Conservation (phyloP, 2,797 vertebrate species). For the Brotula barbata region DNA sequence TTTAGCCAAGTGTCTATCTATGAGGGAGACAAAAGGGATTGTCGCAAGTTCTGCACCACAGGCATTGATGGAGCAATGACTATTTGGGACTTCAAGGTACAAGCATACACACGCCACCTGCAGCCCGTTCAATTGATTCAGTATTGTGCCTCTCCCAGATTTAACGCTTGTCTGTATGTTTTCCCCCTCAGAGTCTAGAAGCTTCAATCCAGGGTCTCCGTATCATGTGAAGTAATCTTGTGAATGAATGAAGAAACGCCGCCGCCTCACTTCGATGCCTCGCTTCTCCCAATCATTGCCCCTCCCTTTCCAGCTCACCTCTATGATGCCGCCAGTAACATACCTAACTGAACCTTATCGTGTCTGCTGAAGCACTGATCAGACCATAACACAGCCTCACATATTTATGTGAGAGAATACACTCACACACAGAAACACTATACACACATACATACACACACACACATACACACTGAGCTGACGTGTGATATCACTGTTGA, state of each 20-base stretch:
- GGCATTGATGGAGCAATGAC: conserved; percentile 99
- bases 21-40: conserved; percentile 98
- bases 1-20: conserved; percentile 98
- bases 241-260: conserved; percentile 74
- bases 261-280: conserved; percentile 51
- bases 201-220: conserved; percentile 96
- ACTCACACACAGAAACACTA: conserved; percentile 53
- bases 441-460: conserved; percentile 50
- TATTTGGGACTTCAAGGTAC: conserved; percentile 99
- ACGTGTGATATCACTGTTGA: conserved; percentile 84
- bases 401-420: conserved; percentile 41
- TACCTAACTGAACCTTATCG: conserved; percentile 63
- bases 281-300: neutral
- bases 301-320: conserved; percentile 2
- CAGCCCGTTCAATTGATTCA: neutral
- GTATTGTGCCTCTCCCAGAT: neutral
- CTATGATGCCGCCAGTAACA: conserved; percentile 67
- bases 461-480: conserved; percentile 76
- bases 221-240: conserved; percentile 93
- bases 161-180: conserved; percentile 34
- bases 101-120: conserved; percentile 1
- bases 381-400: conserved; percentile 61
- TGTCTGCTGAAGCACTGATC: conserved; percentile 76
- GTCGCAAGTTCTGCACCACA: conserved; percentile 99
- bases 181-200: conserved; percentile 89